Evolutionary conservation across 1,140 invertebrate species (phyloP).

Genomic region (Drosophila arizonae): DNA sequence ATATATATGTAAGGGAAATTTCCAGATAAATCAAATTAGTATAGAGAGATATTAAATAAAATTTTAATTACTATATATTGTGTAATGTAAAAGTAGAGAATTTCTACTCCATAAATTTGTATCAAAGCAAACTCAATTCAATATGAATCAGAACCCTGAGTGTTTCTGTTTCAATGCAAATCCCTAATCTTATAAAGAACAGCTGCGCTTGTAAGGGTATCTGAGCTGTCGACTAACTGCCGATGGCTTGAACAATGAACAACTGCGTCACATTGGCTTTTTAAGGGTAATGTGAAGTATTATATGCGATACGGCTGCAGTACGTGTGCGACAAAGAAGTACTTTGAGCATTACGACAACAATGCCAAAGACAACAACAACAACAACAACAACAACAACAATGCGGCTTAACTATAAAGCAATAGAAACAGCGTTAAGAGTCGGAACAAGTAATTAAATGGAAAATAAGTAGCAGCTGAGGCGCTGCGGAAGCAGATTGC

Average conservation of each 20-base stretch:
- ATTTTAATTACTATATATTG: too few relatives aligned
- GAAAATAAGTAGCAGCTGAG: constrained; percentile 60
- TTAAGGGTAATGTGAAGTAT: constrained; percentile 41
- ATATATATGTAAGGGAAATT: too few relatives aligned
- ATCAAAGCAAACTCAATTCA: too few relatives aligned
- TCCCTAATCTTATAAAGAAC: too few relatives aligned
- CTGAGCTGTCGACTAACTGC: background rate
- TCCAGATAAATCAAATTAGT: too few relatives aligned
- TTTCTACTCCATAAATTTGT: too few relatives aligned
- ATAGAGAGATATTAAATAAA: too few relatives aligned
- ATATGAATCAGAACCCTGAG: too few relatives aligned
- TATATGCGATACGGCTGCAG: constrained; percentile 30
- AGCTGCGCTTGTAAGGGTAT: constrained; percentile 12
- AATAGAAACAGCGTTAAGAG: constrained; percentile 73
- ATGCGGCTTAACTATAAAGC: constrained; percentile 37
- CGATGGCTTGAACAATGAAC: constrained; percentile 26
- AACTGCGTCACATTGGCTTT: constrained; percentile 59
- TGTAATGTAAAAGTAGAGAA: too few relatives aligned
- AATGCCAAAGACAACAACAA: constrained; percentile 35
- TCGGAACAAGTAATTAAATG: constrained; percentile 78
- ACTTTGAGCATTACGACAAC: constrained; percentile 59
- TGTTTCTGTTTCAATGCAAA: too few relatives aligned
- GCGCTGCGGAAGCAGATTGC: constrained; percentile 51
- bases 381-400: constrained; percentile 33
- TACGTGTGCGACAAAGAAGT: constrained; percentile 71